phyloP scores from a whole-genome alignment of 1,140 invertebrate genomes.

The Parapsyche elsis region DNA sequence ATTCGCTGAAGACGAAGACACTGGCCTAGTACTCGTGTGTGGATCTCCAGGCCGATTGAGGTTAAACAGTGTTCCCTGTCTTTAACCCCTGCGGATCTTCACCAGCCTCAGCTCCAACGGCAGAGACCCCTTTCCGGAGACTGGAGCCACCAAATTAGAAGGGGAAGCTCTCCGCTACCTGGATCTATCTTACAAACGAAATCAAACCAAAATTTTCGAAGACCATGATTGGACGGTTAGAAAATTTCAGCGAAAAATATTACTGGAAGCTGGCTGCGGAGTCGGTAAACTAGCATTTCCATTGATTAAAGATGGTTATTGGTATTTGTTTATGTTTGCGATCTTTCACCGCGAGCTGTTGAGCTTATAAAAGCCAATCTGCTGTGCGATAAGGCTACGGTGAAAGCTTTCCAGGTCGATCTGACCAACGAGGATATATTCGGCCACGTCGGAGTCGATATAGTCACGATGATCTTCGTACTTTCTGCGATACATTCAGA shows the following conservation, averaged over 20 bases:
- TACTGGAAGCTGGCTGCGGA: conserved; percentile 95
- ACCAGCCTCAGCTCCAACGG: conserved; percentile 27
- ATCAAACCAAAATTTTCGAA: conserved; percentile 93
- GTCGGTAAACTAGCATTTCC: conserved; percentile 98
- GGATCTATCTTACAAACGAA: conserved; percentile 98
- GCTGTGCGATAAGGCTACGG: conserved; percentile 69
- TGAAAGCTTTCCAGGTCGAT: conserved; percentile 83
- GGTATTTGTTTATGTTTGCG: conserved; percentile 87
- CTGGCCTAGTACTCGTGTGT: background rate
- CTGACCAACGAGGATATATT: conserved; percentile 72
- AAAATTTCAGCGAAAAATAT: conserved; percentile 78
- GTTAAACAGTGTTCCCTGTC: background rate
- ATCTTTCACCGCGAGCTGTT: conserved; percentile 92
- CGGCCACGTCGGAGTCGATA: conserved; percentile 73
- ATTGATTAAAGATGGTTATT: conserved; percentile 79
- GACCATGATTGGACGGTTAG: conserved; percentile 97
- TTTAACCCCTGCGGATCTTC: background rate
- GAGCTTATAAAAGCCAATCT: conserved; percentile 83
- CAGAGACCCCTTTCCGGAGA: conserved; percentile 14
- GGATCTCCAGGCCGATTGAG: background rate
- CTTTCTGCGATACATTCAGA: conserved; percentile 92
- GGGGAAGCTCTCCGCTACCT: conserved; percentile 90
- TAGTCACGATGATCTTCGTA: conserved; percentile 95
- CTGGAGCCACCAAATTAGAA: conserved; percentile 74
- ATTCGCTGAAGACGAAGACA: too few species aligned